Evolutionary conservation across 2,797 vertebrate genomes (phyloP).

Genomic region (Sitta carolinensis): DNA sequence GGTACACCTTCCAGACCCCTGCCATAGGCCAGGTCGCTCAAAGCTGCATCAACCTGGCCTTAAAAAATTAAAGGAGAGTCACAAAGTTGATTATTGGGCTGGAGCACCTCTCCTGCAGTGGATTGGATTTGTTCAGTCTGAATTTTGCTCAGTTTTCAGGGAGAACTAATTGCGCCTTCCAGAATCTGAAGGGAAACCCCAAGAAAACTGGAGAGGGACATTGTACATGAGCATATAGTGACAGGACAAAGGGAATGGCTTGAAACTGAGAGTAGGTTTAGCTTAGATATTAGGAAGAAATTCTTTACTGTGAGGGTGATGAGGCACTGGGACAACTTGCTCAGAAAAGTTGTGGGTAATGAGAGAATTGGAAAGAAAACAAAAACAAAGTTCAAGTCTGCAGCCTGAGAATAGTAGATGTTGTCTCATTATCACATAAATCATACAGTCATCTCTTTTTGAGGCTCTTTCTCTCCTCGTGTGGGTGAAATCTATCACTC

Average conservation of each 20-base stretch:
- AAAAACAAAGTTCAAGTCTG: not conserved
- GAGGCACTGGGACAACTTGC: not conserved
- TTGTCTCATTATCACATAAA: not conserved
- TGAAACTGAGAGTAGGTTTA: not conserved
- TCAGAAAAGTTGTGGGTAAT: not conserved
- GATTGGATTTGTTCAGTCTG: not conserved
- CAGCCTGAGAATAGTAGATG: not conserved
- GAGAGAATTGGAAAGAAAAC: not conserved
- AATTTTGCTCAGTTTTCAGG: not conserved
- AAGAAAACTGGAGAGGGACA: not conserved
- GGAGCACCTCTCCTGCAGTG: not conserved
- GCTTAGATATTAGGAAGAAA: not conserved
- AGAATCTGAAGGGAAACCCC: not conserved
- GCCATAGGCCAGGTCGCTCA: not conserved
- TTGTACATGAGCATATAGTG: not conserved
- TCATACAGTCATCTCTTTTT: not conserved
- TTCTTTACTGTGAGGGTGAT: not conserved
- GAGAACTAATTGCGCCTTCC: accelerated
- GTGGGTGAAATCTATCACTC: not conserved
- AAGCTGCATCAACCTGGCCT: not conserved
- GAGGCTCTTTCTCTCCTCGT: not conserved
- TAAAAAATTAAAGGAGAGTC: not conserved
- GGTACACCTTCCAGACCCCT: not conserved
- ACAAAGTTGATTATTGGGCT: not conserved
- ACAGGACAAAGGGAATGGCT: not conserved